Evolutionary conservation across 2,113 vertebrate genomes (phyloP), one percentile per base, ranked within the genome.

Genomic region (Camelus dromedarius): DNA sequence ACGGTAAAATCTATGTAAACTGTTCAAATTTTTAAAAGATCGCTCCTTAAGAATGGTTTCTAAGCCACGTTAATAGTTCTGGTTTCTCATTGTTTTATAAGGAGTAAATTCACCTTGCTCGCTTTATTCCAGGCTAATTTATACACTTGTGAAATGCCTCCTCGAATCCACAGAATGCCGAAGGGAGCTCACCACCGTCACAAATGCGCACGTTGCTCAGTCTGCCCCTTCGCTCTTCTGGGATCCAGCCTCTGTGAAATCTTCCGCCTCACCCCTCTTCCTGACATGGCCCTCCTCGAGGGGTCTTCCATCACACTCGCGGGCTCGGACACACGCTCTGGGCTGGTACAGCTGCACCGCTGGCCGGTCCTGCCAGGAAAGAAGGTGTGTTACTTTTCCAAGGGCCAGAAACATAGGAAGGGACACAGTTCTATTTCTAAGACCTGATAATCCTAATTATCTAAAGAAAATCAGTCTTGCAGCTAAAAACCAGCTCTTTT

Each of bases 331-430:
- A 96, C 99, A 99, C 75, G 99, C 98, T 76, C 99, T 99, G 16
- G 99, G 99, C 98, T 99, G 99, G 96, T 99, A 99, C 11, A 99
- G 97, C 99, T 99, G 99, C 99, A 99, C 99, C 97, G 99, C 99
- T 6, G 99, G 99, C 32, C 99, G 99, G 97, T 99, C 99, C 99
- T 99, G 98, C 93, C 82, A 88, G 90, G 97, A 91, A 87, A 97
- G 81, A 97, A 98, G 93, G 72, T 54, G 4, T 80, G 95, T 98
- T 96, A 98, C 84, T 0, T 9, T 90, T 87, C 86, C 93, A 26
- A 79, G 89, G 76, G 95, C 0, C 3, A 32, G 60, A 69, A 81
- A 95, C 81, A 91, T 89, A 90, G 22, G 46, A 86, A 82, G 2
- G n/a, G 93, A 73, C 75, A 93, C 70, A 83, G 28, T 20, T 46